These are phyloP conservation scores for Drosophila quasianomalipes DNA, from an alignment of 2,888 invertebrate species.

Conservation along the genomic window DNA sequence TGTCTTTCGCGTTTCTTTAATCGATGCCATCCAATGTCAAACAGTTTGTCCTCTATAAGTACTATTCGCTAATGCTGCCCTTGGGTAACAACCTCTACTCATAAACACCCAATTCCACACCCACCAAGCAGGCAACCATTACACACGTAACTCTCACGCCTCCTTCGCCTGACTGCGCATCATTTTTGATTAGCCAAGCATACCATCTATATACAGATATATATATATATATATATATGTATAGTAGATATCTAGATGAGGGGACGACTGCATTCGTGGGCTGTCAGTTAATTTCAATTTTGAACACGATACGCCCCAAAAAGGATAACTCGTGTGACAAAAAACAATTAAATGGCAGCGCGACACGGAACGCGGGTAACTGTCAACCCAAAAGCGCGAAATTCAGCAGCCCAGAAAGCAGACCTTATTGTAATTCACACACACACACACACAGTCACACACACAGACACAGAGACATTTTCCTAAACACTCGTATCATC, in stretches of 20 bases:
- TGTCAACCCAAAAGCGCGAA: constrained; percentile 21
- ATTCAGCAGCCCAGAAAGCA: constrained; percentile 47
- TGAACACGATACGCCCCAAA: constrained; percentile 76
- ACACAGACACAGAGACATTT: constrained; percentile 15
- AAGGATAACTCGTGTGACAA: constrained; percentile 77
- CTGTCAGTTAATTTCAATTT: constrained; percentile 77
- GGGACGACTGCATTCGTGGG: constrained; percentile 37
- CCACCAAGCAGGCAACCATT: constrained; percentile 6
- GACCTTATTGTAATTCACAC: constrained; percentile 68
- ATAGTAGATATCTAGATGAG: background rate
- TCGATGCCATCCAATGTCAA: background rate
- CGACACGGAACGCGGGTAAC: constrained; percentile 45
- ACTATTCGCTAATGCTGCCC: constrained; percentile 5
- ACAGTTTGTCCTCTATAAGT: background rate
- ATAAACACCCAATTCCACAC: constrained; percentile 20
- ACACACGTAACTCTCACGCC: constrained; percentile 22
- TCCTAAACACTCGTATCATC: constrained; percentile 40
- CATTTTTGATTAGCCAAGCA: constrained; percentile 57
- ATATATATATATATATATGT: background rate
- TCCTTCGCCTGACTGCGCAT: constrained; percentile 21
- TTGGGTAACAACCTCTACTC: constrained; percentile 19
- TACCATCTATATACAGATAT: background rate
- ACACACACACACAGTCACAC: background rate
- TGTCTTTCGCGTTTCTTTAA: background rate
- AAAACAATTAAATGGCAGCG: constrained; percentile 77